phyloP scores from a whole-genome alignment of 2,888 invertebrate species.

The Lymantria monacha region DNA sequence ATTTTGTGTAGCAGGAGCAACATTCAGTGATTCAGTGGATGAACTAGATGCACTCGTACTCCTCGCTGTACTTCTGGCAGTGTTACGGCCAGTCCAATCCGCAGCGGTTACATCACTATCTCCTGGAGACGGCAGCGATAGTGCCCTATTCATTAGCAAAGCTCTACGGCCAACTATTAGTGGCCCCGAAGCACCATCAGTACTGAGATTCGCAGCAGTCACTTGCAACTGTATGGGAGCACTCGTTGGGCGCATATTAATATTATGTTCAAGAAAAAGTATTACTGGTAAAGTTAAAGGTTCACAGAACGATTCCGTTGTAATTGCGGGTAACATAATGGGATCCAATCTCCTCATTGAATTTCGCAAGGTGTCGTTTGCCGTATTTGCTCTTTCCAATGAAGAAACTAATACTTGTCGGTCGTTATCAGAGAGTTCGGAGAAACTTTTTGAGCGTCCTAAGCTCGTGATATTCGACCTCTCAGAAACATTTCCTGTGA shows the following conservation, averaged over 20 bases:
- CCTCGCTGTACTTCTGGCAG: slow-evolving; percentile 59
- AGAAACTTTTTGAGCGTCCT: slow-evolving; percentile 70
- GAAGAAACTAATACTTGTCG: slow-evolving; percentile 48
- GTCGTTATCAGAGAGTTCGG: slow-evolving; percentile 56
- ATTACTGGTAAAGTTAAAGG: slow-evolving; percentile 73
- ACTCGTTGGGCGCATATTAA: slow-evolving; percentile 72
- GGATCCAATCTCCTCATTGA: slow-evolving; percentile 75
- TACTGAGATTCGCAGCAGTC: slow-evolving; percentile 71
- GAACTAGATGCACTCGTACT: slow-evolving; percentile 69
- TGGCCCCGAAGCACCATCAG: slow-evolving; percentile 66
- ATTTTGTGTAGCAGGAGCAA: slow-evolving; percentile 46
- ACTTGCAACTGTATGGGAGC: slow-evolving; percentile 76
- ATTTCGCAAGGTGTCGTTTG: slow-evolving; percentile 62
- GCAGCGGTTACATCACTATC: slow-evolving; percentile 66
- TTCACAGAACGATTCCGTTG: slow-evolving; percentile 56
- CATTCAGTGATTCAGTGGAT: slow-evolving; percentile 65
- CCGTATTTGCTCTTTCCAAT: slow-evolving; percentile 58
- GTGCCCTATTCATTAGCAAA: slow-evolving; percentile 68
- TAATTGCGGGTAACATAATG: slow-evolving; percentile 67
- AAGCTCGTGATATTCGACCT: slow-evolving; percentile 44
- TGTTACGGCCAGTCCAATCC: slow-evolving; percentile 67
- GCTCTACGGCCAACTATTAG: slow-evolving; percentile 70
- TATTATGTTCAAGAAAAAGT: slow-evolving; percentile 71
- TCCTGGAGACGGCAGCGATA: slow-evolving; percentile 70
- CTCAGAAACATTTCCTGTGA: slow-evolving; percentile 42